Evolutionary conservation across 2,113 vertebrate genomes (phyloP).

Genomic region (Pipa parva): DNA sequence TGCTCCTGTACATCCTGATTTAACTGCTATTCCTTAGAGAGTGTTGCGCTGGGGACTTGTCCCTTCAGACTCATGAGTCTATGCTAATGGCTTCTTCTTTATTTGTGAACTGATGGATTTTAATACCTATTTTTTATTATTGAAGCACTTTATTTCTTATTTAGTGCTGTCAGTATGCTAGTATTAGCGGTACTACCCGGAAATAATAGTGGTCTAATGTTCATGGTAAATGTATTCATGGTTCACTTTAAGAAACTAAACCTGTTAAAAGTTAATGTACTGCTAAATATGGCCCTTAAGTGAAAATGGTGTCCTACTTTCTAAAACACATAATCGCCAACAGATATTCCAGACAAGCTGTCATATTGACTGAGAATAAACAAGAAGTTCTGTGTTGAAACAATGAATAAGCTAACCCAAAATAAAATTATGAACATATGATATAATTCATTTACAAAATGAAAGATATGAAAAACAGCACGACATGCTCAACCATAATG

Average conservation of each 20-base stretch:
- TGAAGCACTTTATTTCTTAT: no score
- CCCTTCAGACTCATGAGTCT: no score
- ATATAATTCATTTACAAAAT: not conserved
- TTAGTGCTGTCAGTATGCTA: not conserved
- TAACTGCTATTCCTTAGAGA: no score
- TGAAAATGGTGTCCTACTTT: conserved; percentile 47
- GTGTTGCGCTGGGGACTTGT: no score
- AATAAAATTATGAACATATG: not conserved
- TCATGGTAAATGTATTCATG: no score
- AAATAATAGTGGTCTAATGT: not conserved
- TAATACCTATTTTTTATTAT: no score
- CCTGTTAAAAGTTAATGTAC: conserved; percentile 47
- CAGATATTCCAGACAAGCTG: conserved; percentile 26
- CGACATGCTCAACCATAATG: conserved; percentile 16
- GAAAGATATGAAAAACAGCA: conserved; percentile 7
- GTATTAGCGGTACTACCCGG: not conserved
- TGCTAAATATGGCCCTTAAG: conserved; percentile 32
- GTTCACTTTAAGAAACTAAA: no score
- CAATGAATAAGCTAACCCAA: not conserved
- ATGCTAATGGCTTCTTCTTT: no score
- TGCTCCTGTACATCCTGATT: no score
- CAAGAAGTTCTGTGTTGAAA: not conserved
- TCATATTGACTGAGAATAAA: conserved; percentile 37
- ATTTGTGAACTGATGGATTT: no score
- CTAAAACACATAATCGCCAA: conserved; percentile 34